Conservation (phyloP, 2,888 invertebrate genomes). For the Xestia c-nigrum region DNA sequence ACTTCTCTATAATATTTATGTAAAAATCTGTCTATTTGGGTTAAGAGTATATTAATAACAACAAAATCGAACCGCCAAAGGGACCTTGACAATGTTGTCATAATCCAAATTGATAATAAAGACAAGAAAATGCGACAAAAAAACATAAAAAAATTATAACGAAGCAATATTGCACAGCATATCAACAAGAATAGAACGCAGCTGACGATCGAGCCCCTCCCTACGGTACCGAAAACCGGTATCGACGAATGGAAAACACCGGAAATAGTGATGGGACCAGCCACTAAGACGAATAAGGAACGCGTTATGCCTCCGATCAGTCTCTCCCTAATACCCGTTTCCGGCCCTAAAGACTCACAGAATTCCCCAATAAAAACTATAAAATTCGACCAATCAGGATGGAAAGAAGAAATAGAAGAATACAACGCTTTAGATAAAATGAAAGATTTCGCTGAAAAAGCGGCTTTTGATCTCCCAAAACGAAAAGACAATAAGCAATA, state of each 20-base stretch:
- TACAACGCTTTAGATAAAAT: constrained; percentile 89
- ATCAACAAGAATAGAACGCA: constrained; percentile 89
- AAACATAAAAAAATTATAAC: constrained; percentile 68
- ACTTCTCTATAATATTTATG: constrained; percentile 73
- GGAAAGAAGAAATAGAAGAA: constrained; percentile 83
- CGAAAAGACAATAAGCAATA: constrained; percentile 73
- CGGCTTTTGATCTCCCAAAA: constrained; percentile 86
- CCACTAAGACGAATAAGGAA: constrained; percentile 79
- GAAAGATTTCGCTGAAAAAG: constrained; percentile 89
- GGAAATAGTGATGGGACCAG: constrained; percentile 81
- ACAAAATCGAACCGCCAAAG: constrained; percentile 64
- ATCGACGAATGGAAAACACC: constrained; percentile 84
- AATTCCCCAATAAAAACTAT: constrained; percentile 82
- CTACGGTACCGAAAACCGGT: constrained; percentile 75
- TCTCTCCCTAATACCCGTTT: constrained; percentile 86
- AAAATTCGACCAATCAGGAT: constrained; percentile 79
- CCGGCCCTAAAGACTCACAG: constrained; percentile 78
- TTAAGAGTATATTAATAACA: constrained; percentile 67
- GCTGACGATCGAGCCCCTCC: constrained; percentile 87
- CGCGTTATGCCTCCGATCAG: constrained; percentile 87
- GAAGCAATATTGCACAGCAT: constrained; percentile 85
- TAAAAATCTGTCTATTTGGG: constrained; percentile 75
- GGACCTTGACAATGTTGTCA: constrained; percentile 88
- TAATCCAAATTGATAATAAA: constrained; percentile 89
- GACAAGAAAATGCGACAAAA: constrained; percentile 69